A percentile compares a stretch with the other conserved stretches of the same genome.
Evolutionary conservation across 2,113 vertebrate genomes (phyloP).

Genomic region (Cariama cristata): DNA sequence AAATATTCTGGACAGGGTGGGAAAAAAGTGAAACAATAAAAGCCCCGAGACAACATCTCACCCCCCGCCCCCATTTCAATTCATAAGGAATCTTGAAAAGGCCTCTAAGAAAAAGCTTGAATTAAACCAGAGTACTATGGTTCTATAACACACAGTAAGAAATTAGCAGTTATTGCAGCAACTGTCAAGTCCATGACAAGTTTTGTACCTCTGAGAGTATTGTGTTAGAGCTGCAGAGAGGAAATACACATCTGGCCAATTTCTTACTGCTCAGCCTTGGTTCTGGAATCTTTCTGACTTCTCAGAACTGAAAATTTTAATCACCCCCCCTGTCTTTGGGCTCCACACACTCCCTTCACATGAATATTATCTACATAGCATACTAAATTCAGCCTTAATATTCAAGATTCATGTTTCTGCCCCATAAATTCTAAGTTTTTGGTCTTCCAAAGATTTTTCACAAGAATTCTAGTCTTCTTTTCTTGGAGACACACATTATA

Average conservation of each 20-base stretch:
- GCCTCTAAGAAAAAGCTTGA: neutral
- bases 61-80: rapidly evolving
- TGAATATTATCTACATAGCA: neutral
- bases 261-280: neutral
- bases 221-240: neutral
- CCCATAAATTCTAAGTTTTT: neutral
- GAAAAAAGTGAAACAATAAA: neutral
- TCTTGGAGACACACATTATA: neutral
- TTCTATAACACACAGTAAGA: neutral
- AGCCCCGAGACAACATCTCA: neutral
- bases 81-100: neutral
- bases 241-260: neutral
- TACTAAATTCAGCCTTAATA: neutral
- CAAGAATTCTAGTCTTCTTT: neutral
- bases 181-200: neutral
- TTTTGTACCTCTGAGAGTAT: neutral
- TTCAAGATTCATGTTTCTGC: neutral
- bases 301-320: neutral
- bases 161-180: neutral
- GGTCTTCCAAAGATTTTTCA: neutral
- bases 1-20: neutral
- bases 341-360: neutral
- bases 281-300: neutral
- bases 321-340: neutral
- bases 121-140: neutral